Base-by-base conservation (phyloP, 1,140 invertebrate species). In the Battus philenor region DNA sequence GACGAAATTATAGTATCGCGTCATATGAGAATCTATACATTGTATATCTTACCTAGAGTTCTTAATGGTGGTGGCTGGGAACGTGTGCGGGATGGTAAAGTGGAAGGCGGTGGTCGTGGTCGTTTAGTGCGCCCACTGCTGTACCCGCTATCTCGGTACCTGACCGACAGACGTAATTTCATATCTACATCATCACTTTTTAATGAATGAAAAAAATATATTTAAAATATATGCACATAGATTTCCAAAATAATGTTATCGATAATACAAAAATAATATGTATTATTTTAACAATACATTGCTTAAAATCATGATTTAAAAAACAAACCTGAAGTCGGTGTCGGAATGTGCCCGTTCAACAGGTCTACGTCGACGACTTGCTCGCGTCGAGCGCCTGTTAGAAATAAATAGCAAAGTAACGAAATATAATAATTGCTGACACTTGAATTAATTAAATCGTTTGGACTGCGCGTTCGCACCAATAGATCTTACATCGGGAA, bases 351-450 rank as follows among this genome's bases (percentile, higher is more conserved):
- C 77, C 73, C 89, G 69, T 32, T 81, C 78, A 1, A 83, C 51
- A 0, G 58, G 77, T 34, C 70, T 60, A 11, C 67, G 53, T 3
- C 76, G 61, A 6, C 77, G 63, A 47, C 92, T 93, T 16, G 87
- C 87, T 30, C 93, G 88, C 18, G 91, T 88, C 3, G 93, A 93
- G 54, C 91, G 86, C 56, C 90, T 87, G 55, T 88, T 2, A 82
- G 86, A 20, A 85, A 66, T 0, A 86, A 88, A 49, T 84, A 31
- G 41, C 15, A 38, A 6, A 12, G 11, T 1, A 11, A 0, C 3
- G 31, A 9, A 32, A 18, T 20, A 20, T 22, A 7, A 16, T 13
- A 30, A 20, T 20, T 27, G 24, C 24, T 27, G 3, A 20, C 18
- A 20, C n/a, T n/a, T n/a, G n/a, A n/a, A n/a, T n/a, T n/a, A n/a